phyloP scores from a whole-genome alignment of 1,140 invertebrate species.

The Acromyrmex charruanus region DNA sequence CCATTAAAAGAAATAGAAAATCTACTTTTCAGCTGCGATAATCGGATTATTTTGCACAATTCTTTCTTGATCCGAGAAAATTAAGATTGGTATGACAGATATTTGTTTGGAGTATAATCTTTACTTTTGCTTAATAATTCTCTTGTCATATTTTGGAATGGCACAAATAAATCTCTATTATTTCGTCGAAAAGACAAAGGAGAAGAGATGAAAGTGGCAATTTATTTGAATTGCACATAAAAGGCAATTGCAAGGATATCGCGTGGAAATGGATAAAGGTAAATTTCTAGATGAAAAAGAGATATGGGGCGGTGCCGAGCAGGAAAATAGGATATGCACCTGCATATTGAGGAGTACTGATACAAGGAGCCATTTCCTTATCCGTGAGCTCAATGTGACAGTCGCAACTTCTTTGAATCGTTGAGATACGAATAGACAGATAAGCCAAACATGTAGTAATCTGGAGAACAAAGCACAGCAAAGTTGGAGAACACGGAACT shows the following conservation, averaged over 20 bases:
- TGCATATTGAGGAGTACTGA: slow-evolving; percentile 31
- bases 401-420: slow-evolving; percentile 24
- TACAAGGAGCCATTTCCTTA: slow-evolving; percentile 45
- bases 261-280: slow-evolving; percentile 39
- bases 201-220: slow-evolving; percentile 38
- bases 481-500: background rate
- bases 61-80: background rate
- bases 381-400: slow-evolving; percentile 26
- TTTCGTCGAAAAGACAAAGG: slow-evolving; percentile 37
- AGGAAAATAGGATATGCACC: slow-evolving; percentile 31
- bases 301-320: background rate
- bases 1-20: background rate
- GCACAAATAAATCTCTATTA: slow-evolving; percentile 53
- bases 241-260: slow-evolving; percentile 52
- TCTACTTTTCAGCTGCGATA: background rate
- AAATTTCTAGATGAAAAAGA: slow-evolving; percentile 56
- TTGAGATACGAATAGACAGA: slow-evolving; percentile 34
- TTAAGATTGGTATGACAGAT: slow-evolving; percentile 8
- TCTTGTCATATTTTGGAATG: background rate
- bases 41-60: background rate
- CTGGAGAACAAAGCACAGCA: background rate
- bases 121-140: slow-evolving; percentile 15
- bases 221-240: slow-evolving; percentile 52
- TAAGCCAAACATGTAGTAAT: background rate
- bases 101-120: background rate